These are phyloP conservation scores for Megaceryle alcyon DNA, from an alignment of 2,797 vertebrate species.

Conservation along the genomic window DNA sequence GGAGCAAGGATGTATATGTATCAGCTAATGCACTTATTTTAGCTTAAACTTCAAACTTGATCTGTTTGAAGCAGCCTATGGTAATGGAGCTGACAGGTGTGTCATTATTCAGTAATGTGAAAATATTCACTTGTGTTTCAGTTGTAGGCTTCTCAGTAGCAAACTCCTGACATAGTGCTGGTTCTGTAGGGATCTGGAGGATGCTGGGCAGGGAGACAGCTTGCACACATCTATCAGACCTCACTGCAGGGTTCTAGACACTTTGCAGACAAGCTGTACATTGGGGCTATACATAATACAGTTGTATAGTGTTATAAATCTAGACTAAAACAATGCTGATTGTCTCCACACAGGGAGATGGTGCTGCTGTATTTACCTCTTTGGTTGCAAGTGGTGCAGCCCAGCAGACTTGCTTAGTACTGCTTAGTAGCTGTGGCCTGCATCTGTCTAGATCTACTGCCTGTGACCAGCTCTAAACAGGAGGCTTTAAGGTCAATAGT, in stretches of 20 bases:
- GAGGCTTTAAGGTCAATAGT: accelerated
- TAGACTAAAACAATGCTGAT: not conserved
- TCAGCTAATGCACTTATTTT: not conserved
- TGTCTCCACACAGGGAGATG: not conserved
- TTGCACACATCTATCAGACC: not conserved
- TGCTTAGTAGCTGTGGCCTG: not conserved
- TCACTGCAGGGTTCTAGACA: not conserved
- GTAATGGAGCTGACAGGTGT: not conserved
- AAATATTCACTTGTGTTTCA: not conserved
- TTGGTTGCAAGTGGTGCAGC: not conserved
- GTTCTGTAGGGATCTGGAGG: not conserved
- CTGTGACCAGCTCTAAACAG: not conserved
- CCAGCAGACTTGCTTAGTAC: not conserved
- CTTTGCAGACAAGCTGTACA: not conserved
- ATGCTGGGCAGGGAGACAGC: not conserved
- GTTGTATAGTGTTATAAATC: not conserved
- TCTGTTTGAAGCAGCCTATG: not conserved
- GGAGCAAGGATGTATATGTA: not conserved
- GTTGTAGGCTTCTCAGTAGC: accelerated
- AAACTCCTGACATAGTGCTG: not conserved
- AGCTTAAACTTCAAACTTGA: not conserved
- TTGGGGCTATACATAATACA: not conserved
- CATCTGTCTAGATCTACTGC: not conserved
- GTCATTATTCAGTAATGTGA: not conserved
- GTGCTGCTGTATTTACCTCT: not conserved